phyloP scores from a whole-genome alignment of 2,113 vertebrate genomes.

The Piprites chloris region DNA sequence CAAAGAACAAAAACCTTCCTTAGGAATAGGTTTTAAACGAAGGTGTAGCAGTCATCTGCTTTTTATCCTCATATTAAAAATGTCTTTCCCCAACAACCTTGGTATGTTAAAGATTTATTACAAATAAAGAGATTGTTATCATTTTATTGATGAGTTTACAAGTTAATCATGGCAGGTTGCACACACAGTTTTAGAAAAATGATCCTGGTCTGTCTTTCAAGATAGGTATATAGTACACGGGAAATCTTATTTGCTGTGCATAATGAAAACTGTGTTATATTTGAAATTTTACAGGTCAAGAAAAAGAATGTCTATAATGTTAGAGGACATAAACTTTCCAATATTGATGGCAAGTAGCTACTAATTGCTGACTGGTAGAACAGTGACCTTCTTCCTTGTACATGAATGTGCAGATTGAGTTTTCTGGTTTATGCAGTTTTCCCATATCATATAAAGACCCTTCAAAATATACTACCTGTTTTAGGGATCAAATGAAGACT shows the following conservation, averaged over 20 bases:
- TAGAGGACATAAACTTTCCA: neutral
- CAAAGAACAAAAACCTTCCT: neutral
- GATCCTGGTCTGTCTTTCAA: neutral
- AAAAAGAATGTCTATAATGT: neutral
- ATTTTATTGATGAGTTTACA: neutral
- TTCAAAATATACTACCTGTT: neutral
- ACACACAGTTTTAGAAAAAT: neutral
- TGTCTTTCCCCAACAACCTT: neutral
- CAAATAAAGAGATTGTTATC: neutral
- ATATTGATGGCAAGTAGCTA: neutral
- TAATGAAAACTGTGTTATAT: neutral
- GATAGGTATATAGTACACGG: neutral
- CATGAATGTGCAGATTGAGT: fast-evolving
- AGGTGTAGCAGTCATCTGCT: neutral
- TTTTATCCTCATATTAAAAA: neutral
- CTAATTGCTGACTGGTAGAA: neutral
- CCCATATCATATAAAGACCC: neutral
- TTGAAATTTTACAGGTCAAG: neutral
- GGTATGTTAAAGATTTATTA: neutral
- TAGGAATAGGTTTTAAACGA: neutral
- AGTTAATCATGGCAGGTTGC: neutral
- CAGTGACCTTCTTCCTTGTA: neutral
- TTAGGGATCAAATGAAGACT: neutral
- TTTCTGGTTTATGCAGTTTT: neutral
- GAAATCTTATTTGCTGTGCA: neutral